Evolutionary conservation across 2,797 vertebrate species (phyloP), one percentile per base, ranked within the genome.

Genomic region (Huso huso): DNA sequence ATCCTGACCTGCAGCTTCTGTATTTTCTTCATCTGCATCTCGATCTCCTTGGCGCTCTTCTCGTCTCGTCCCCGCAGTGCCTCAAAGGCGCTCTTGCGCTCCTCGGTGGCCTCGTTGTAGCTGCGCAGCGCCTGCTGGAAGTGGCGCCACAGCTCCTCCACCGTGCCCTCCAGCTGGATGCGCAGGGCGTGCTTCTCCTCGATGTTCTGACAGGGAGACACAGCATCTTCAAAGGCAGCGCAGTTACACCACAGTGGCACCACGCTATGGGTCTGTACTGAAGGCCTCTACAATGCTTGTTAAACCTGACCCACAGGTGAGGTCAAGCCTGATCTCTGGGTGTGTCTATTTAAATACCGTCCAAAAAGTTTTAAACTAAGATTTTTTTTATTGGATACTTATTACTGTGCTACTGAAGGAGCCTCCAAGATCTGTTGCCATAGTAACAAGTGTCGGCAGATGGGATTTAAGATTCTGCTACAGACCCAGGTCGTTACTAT

Each of bases 1-100:
- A 58, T 1, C 55, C 74, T 66, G 7, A 93, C 93, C 89, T 92
- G 91, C 8, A 93, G 77, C 62, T 77, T 90, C 73, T 88, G 88
- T 69, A 92, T 77, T 77, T 75, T 91, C 72, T 76, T 88, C 49
- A 82, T 78, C 75, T 91, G 89, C 0, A 0, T 23, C 6, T 86
- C 83, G 1, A 92, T 88, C 71, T 93, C 91, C 68, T 72, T 74
- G 62, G 86, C 78, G 61, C 75, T 90, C 66, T 73, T 86, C 72
- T 86, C 75, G 0, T 92, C 88, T 51, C 84, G 90, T 63, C 51
- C 18, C 63, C 77, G 81, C 51, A 91, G 84, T 1, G 10, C 58
- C 61, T 87, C 73, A 0, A 81, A 83, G n/a, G 75, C 71, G 0
- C 71, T 64, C n/a, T 68, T 75, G 11, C 74, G 73, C 58, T 73